Evolutionary conservation across 1,140 invertebrate species (phyloP), one percentile per base, ranked within the genome.

Genomic region (Drosophila pallidifrons): DNA sequence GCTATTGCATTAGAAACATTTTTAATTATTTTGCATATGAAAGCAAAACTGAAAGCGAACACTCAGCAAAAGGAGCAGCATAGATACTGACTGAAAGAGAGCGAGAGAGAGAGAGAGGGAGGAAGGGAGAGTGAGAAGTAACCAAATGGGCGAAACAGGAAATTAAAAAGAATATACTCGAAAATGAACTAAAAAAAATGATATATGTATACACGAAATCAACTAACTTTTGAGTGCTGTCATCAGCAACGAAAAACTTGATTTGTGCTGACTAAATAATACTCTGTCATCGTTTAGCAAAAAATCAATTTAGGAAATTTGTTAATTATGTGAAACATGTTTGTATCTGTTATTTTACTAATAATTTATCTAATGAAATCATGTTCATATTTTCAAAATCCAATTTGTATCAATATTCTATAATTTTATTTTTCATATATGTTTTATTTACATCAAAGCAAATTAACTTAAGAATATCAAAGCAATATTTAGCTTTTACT

Each of bases 1-100:
- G 49, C 32, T 54, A 61, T 60, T 52, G 57, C 67, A 54, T 68
- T 76, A 41, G 10, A 60, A 72, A 71, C 15, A 74, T 75, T 82
- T 75, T 47, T 79, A 83, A 83, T 83, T 82, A 79, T 83, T 82
- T 82, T 82, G 78, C 65, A 67, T 75, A 54, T 77, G 51, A 41
- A 55, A 67, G 61, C 35, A 55, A 32, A 57, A 46, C 20, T 20
- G 20, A 57, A 41, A 57, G 35, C 52, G 15, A 7, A 15, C 20
- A 25, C 20, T 25, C 20, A 4, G 25, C n/a, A 45, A 13, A 45
- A 45, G 43, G 43, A 45, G n/a, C 43, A 45, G 43, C 43, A 25
- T 3, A 25, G 20, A 25, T 25, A 25, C 3, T 4, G 35, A 38
- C 35, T 10, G 7, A 54, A 25, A 13, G 11, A 55, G 16, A 35